Evolutionary conservation across 2,797 vertebrate species (phyloP).

Genomic region (Pteropus rufus): DNA sequence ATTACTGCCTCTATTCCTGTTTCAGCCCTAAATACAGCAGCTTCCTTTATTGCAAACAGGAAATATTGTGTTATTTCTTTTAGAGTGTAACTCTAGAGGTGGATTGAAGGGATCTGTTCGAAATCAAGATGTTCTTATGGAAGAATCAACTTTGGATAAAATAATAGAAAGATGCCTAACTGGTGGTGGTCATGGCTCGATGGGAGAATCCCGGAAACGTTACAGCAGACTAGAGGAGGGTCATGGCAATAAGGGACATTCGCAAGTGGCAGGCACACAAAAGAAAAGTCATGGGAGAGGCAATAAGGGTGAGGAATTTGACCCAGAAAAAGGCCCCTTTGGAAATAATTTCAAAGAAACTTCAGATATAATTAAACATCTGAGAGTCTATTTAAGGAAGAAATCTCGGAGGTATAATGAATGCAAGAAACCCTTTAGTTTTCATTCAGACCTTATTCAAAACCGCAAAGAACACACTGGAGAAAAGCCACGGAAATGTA

Average conservation of each 20-base stretch:
- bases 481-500: constrained; percentile 52
- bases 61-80: constrained; percentile 65
- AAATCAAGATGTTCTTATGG: constrained; percentile 36
- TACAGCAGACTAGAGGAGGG: not conserved
- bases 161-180: constrained; percentile 59
- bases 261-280: not conserved
- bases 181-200: not conserved
- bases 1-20: not conserved
- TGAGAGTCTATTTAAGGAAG: constrained; percentile 55
- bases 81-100: constrained; percentile 53
- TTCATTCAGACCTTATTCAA: constrained; percentile 64
- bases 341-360: constrained; percentile 28
- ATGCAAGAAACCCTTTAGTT: constrained; percentile 67
- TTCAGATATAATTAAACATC: constrained; percentile 36
- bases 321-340: constrained; percentile 1
- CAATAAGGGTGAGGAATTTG: not conserved
- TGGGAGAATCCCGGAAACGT: constrained; percentile 36
- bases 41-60: constrained; percentile 28
- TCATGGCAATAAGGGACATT: not conserved
- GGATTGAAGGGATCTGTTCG: not conserved
- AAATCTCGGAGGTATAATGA: constrained; percentile 52
- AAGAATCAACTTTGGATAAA: constrained; percentile 59
- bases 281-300: constrained; percentile 32
- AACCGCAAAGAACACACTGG: constrained; percentile 57
- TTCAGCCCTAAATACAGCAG: not conserved